Evolutionary conservation across 1,140 invertebrate genomes (phyloP), one percentile per base, ranked within the genome.

Genomic region (Pseudachorutes palmiensis): DNA sequence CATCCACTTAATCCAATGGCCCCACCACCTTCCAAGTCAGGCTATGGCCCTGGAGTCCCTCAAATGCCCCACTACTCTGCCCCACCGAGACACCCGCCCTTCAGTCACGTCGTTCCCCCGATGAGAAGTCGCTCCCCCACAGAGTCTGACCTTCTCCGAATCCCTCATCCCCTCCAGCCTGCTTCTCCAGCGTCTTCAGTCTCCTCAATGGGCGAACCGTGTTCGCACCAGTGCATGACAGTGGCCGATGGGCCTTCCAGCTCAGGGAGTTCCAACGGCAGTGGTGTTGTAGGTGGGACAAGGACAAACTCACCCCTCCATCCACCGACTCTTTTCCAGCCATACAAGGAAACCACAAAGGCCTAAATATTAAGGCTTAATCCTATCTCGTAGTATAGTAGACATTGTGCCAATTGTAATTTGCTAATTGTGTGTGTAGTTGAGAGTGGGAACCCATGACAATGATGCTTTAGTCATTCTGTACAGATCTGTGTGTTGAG

Each of bases 281-380:
- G 51, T 22, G 36, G 9, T 45, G 36, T n/a, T n/a, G n/a, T n/a
- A n/a, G n/a, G n/a, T n/a, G n/a, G n/a, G n/a, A n/a, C n/a, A n/a
- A n/a, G n/a, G n/a, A n/a, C n/a, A n/a, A n/a, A n/a, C n/a, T n/a
- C 36, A 41, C 36, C 36, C 36, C 19, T 41, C n/a, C n/a, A n/a
- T n/a, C n/a, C 48, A 19, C 26, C 67, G 28, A 24, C 32, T 12
- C 49, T 41, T 16, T 22, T 64, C 65, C 58, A 70, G 48, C 64
- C 72, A 12, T 73, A 73, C 49, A 73, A 73, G 49, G 72, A 73
- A 59, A 70, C 41, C 26, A 73, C 60, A 41, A 70, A 70, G 57
- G 68, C 64, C 24, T 72, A 62, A 67, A 62, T 22, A 28, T 14
- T 51, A 31, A n/a, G n/a, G n/a, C n/a, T n/a, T n/a, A n/a, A n/a